These are phyloP conservation scores for Parotocinclus haroldoi DNA, from an alignment of 2,797 vertebrate species.

Conservation along the genomic window DNA sequence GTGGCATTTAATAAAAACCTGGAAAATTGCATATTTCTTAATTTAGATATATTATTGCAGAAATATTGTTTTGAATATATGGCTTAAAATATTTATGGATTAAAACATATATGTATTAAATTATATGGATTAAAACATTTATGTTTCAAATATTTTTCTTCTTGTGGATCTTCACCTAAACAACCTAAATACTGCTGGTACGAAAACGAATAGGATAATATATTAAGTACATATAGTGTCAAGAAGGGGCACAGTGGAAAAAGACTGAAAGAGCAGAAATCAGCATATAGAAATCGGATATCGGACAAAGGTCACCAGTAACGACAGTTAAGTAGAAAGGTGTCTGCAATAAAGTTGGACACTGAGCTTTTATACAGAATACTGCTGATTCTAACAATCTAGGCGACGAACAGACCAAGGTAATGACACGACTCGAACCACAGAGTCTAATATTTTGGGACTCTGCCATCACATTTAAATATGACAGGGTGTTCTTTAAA, in stretches of 20 bases:
- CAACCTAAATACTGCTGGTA: neutral
- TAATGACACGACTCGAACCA: constrained; percentile 7
- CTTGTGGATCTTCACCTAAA: neutral
- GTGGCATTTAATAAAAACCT: too few species aligned
- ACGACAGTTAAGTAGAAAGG: neutral
- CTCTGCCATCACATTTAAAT: constrained; percentile 38
- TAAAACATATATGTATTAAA: too few species aligned
- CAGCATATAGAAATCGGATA: neutral
- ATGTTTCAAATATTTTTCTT: too few species aligned
- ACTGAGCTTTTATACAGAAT: constrained; percentile 42
- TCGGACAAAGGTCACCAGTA: neutral
- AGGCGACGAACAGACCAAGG: neutral
- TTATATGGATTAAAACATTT: too few species aligned
- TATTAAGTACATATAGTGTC: neutral
- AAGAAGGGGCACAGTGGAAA: neutral
- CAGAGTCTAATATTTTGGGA: constrained; percentile 32
- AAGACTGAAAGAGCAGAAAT: neutral
- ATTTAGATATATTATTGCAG: too few species aligned
- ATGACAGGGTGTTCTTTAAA: constrained; percentile 28
- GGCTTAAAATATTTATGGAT: too few species aligned
- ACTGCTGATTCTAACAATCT: constrained; percentile 3
- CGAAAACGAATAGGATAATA: neutral
- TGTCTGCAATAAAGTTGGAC: constrained; percentile 30
- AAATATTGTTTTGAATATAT: too few species aligned
- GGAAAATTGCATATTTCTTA: too few species aligned